Evolutionary conservation across 2,113 vertebrate genomes (phyloP).

Genomic region (Burhinus oedicnemus): DNA sequence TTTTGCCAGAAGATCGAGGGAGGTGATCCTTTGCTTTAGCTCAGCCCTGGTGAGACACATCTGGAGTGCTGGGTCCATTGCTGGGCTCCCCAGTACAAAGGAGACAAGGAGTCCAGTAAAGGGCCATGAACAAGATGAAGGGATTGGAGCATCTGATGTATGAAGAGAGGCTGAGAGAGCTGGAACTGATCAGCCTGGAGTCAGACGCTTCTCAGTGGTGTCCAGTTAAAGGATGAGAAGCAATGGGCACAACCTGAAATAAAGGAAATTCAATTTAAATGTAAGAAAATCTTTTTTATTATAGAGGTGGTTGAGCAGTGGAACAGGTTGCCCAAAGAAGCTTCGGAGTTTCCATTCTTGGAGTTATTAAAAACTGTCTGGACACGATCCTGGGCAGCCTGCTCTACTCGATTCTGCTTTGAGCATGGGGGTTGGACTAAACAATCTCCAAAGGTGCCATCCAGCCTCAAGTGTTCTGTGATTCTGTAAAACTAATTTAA

Average conservation of each 20-base stretch:
- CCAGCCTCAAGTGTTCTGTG: neutral
- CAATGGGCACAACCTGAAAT: neutral
- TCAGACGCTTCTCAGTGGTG: neutral
- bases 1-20: neutral
- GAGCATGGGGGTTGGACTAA: neutral
- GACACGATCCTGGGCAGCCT: neutral
- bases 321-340: neutral
- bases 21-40: neutral
- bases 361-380: neutral
- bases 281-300: neutral
- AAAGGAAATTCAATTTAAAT: neutral
- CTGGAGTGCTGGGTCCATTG: neutral
- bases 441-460: neutral
- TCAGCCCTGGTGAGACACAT: neutral
- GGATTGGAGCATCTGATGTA: neutral
- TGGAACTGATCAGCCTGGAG: neutral
- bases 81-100: neutral
- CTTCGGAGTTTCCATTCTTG: neutral
- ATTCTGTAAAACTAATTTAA: neutral
- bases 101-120: neutral
- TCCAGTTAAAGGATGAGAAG: neutral
- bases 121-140: neutral
- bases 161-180: neutral
- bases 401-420: neutral
- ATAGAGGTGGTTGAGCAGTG: neutral